Evolutionary conservation across 2,113 vertebrate genomes (phyloP).

Genomic region (Eudyptes chrysolophus): DNA sequence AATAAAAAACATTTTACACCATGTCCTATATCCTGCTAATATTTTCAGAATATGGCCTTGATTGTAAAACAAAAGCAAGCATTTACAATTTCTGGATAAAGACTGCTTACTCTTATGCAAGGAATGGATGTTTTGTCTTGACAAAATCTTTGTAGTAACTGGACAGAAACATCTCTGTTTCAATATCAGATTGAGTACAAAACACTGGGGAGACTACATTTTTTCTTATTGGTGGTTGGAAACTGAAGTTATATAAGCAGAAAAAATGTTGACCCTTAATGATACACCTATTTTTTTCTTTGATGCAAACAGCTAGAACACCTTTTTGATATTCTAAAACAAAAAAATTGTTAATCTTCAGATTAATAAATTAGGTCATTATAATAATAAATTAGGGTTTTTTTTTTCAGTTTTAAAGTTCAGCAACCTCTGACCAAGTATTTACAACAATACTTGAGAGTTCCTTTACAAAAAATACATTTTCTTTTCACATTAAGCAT

Average conservation of each 20-base stretch:
- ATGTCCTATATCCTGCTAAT: constrained; percentile 82
- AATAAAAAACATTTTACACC: constrained; percentile 79
- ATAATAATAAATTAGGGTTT: constrained; percentile 92
- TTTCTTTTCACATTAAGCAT: constrained; percentile 87
- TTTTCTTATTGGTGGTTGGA: constrained; percentile 73
- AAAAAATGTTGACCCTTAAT: constrained; percentile 83
- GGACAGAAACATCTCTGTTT: constrained; percentile 78
- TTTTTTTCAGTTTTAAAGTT: constrained; percentile 83
- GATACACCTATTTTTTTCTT: constrained; percentile 78
- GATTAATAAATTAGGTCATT: constrained; percentile 93
- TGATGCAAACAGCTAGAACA: constrained; percentile 85
- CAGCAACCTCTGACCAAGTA: constrained; percentile 91
- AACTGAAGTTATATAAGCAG: constrained; percentile 68
- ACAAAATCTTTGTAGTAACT: constrained; percentile 76
- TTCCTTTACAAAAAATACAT: constrained; percentile 85
- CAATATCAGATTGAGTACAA: constrained; percentile 68
- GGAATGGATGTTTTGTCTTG: constrained; percentile 78
- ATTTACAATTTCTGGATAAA: constrained; percentile 81
- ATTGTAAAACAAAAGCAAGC: constrained; percentile 85
- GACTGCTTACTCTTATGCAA: constrained; percentile 77
- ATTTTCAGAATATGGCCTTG: constrained; percentile 82
- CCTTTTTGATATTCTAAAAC: constrained; percentile 84
- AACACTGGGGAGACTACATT: constrained; percentile 64
- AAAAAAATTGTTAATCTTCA: constrained; percentile 85
- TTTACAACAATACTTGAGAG: constrained; percentile 95